Conservation (phyloP, 2,113 vertebrate genomes). For the Alethe diademata region DNA sequence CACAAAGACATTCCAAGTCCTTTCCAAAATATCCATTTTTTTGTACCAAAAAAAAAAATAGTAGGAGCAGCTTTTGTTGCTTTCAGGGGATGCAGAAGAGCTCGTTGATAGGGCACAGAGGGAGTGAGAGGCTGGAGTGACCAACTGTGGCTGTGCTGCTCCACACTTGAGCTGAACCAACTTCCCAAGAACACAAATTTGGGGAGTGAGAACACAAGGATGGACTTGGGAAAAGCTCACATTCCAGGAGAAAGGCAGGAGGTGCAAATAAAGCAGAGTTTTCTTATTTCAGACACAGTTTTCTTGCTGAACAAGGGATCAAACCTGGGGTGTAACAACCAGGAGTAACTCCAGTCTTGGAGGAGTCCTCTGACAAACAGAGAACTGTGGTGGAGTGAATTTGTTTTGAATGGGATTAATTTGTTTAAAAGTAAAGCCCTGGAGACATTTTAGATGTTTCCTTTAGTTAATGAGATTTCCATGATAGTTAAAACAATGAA, state of each 20-base stretch:
- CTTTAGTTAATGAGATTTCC: slow-evolving; percentile 57
- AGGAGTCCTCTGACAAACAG: neutral
- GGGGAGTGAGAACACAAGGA: neutral
- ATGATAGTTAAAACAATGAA: slow-evolving; percentile 36
- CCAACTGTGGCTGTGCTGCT: neutral
- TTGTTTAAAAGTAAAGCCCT: neutral
- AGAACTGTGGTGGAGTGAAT: neutral
- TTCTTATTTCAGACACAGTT: neutral
- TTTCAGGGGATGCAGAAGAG: neutral
- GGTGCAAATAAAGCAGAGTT: neutral
- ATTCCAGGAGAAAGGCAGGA: neutral
- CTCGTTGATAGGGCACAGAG: fast-evolving
- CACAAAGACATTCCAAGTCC: neutral
- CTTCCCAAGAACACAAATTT: fast-evolving
- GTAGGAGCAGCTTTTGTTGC: neutral
- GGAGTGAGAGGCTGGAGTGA: fast-evolving
- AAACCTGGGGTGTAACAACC: fast-evolving
- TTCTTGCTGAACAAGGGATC: neutral
- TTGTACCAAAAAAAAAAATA: fast-evolving
- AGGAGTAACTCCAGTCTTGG: neutral
- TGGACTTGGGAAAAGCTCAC: neutral
- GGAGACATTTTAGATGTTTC: slow-evolving; percentile 13
- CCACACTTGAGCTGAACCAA: neutral
- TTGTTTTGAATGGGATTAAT: neutral
- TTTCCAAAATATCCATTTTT: neutral